Evolutionary conservation across 2,888 invertebrate genomes (phyloP).

Genomic region (Scelioninae gen. 1): DNA sequence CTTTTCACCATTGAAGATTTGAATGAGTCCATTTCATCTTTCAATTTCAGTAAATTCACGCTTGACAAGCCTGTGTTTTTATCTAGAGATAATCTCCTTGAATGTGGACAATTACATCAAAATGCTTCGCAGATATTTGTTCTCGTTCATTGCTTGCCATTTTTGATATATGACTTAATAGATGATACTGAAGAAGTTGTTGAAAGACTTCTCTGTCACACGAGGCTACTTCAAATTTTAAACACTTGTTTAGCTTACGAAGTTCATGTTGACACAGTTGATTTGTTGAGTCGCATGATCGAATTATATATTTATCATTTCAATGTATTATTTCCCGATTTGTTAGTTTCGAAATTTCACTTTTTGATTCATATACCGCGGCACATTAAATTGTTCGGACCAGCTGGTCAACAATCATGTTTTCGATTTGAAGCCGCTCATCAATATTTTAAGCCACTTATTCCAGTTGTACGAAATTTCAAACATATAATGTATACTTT

Average conservation of each 20-base stretch:
- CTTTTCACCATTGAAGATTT: slow-evolving; percentile 65
- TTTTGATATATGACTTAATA: neutral
- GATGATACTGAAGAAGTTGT: slow-evolving; percentile 2
- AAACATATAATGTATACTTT: neutral
- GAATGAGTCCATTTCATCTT: slow-evolving; percentile 56
- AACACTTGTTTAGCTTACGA: slow-evolving; percentile 2
- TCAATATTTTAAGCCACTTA: neutral
- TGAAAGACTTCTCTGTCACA: neutral
- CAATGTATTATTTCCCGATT: neutral
- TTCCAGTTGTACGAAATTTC: slow-evolving; percentile 8
- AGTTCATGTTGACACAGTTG: neutral
- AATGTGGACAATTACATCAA: too few species aligned
- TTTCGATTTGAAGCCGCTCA: slow-evolving; percentile 4
- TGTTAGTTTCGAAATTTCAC: too few species aligned
- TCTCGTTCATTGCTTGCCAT: neutral
- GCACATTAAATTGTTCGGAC: neutral
- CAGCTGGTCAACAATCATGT: neutral
- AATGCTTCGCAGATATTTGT: too few species aligned
- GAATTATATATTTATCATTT: neutral
- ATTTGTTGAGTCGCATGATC: neutral
- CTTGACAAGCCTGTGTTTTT: slow-evolving; percentile 66
- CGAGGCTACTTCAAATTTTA: slow-evolving; percentile 1
- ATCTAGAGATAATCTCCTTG: neutral
- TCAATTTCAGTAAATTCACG: slow-evolving; percentile 67
- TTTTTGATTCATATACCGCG: neutral